Percentiles rank a stretch among this genome's conserved stretches.
Conservation (phyloP, 1,140 invertebrate species). For the Bombus vancouverensis region DNA sequence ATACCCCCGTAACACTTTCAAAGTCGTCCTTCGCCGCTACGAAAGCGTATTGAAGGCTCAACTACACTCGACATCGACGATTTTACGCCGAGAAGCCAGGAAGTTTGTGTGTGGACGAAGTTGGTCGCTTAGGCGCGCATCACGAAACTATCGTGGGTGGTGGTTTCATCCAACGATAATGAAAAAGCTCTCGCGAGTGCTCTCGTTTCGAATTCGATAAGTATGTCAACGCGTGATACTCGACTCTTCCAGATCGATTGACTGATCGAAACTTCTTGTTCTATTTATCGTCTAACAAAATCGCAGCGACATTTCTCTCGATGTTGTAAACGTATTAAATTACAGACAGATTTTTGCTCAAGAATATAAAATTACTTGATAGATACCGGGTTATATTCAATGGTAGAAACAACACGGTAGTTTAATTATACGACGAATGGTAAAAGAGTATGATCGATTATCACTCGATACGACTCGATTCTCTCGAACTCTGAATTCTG, state of each 20-base stretch:
- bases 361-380: too few relatives aligned
- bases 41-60: constrained; percentile 69
- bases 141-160: neutral
- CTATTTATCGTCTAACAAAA: neutral
- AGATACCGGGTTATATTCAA: too few relatives aligned
- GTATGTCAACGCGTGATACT: neutral
- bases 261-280: neutral
- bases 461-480: too few relatives aligned
- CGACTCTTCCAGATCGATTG: neutral
- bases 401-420: too few relatives aligned
- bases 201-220: neutral
- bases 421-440: too few relatives aligned
- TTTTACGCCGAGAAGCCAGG: constrained; percentile 8
- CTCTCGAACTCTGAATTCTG: neutral
- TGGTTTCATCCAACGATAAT: neutral
- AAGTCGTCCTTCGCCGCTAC: constrained; percentile 57
- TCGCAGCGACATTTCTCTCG: neutral
- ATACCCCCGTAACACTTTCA: constrained; percentile 57
- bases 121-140: neutral
- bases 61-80: constrained; percentile 40
- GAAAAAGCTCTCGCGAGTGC: neutral
- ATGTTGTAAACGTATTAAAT: too few relatives aligned
- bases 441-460: too few relatives aligned
- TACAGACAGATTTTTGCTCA: too few relatives aligned
- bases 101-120: neutral